Percentiles rank a stretch among this genome's conserved stretches.
phyloP scores from a whole-genome alignment of 2,797 vertebrate genomes.

The Pterois miles region DNA sequence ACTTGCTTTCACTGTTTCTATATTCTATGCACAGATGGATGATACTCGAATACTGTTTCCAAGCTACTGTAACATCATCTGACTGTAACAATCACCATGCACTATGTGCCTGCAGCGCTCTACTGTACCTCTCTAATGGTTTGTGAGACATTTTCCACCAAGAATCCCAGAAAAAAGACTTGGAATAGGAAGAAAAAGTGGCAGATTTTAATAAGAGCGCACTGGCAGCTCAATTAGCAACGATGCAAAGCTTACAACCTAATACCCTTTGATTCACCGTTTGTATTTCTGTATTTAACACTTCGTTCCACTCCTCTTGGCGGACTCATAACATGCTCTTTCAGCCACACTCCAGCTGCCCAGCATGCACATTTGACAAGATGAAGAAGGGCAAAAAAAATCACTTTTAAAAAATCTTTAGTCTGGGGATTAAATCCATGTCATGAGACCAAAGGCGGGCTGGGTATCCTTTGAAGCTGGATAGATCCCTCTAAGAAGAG shows the following conservation, averaged over 20 bases:
- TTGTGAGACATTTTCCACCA: constrained; percentile 44
- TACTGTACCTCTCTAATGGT: constrained; percentile 48
- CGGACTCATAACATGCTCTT: constrained; percentile 48
- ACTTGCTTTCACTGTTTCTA: constrained; percentile 11
- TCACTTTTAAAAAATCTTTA: constrained; percentile 66
- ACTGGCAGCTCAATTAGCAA: constrained; percentile 68
- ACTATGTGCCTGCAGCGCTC: constrained; percentile 28
- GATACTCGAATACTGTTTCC: constrained; percentile 21
- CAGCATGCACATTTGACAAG: constrained; percentile 60
- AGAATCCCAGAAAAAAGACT: constrained; percentile 32
- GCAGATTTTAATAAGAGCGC: constrained; percentile 58
- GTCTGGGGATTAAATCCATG: constrained; percentile 75
- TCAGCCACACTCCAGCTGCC: constrained; percentile 50
- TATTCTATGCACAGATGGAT: constrained; percentile 9
- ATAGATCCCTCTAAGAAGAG: constrained; percentile 70
- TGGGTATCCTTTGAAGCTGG: constrained; percentile 71
- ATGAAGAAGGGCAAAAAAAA: constrained; percentile 31
- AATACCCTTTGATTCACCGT: constrained; percentile 68
- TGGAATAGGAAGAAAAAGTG: constrained; percentile 28
- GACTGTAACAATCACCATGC: constrained; percentile 24
- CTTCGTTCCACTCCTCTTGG: constrained; percentile 52
- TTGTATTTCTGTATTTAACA: constrained; percentile 59
- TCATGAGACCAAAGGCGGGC: constrained; percentile 71
- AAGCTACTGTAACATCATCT: constrained; percentile 35
- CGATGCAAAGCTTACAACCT: constrained; percentile 64